Evolutionary conservation across 2,113 vertebrate genomes (phyloP).

Genomic region (Chionis minor): DNA sequence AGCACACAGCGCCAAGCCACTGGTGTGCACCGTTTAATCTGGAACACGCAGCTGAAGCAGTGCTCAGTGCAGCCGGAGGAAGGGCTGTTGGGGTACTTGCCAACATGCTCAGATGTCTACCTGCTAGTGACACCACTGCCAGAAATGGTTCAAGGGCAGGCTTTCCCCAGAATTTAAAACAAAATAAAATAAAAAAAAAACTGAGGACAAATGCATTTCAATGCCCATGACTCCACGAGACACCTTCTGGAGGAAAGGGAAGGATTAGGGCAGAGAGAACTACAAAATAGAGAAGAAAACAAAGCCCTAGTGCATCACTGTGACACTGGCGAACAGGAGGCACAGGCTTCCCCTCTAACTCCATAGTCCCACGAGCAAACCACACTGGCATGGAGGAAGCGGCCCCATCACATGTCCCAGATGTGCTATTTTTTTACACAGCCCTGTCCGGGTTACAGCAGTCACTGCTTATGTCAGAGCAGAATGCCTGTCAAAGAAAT

Average conservation of each 20-base stretch:
- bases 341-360: neutral
- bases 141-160: neutral
- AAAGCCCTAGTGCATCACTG: neutral
- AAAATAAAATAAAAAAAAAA: neutral
- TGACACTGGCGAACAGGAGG: neutral
- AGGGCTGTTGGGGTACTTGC: neutral
- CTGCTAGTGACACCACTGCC: neutral
- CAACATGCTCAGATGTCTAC: neutral
- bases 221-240: neutral
- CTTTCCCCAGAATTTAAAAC: neutral
- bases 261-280: neutral
- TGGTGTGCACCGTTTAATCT: neutral
- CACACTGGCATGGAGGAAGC: neutral
- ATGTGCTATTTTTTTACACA: neutral
- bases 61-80: neutral
- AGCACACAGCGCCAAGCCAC: neutral
- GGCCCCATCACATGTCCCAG: neutral
- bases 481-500: neutral
- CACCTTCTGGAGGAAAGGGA: neutral
- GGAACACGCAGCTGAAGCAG: fast-evolving
- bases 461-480: neutral
- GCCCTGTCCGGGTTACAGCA: neutral
- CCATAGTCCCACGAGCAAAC: neutral
- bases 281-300: neutral
- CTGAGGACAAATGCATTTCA: neutral